Base-by-base conservation (phyloP, 2,888 invertebrate genomes). In the Omphaloscelis lunosa region DNA sequence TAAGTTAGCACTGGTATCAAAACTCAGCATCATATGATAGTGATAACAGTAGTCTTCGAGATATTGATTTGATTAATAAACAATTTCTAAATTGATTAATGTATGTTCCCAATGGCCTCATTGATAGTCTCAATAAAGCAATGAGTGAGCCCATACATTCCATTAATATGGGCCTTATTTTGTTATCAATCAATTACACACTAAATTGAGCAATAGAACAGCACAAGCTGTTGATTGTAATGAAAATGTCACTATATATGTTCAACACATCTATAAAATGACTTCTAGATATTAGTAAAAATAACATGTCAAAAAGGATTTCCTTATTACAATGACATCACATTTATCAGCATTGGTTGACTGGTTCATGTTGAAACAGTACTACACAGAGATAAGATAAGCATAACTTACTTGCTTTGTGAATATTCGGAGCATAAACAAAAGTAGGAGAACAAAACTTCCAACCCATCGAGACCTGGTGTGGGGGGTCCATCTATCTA, bases 401-500 rank as follows among this genome's bases (percentile, higher is more conserved):
- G 34, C 68, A 59, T 34, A 34, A 88, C 95, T 96, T 96, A 98
- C 98, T 97, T 98, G 99, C 93, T 98, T 97, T 88, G 98, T 95
- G 93, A 99, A 97, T 95, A 99, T 98, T 95, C 99, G 97, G 90
- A 98, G 95, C 92, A 98, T 96, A 96, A 99, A 99, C 93, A 97
- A 92, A 81, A 97, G 90, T 93, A 99, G 94, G 87, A 99, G 95
- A 83, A 97, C 93, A 89, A 97, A 95, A 83, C 98, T 98, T 90
- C 98, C 98, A 79, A 97, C 95, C 99, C 99, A 99, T 96, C 99
- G 97, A 88, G 98, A 97, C 92, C 97, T 97, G 84, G 97, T 97
- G 93, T 98, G 98, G 79, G 99, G 99, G 88, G 99, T 99, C 97
- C 98, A 98, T 93, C 97, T 97, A 96, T 99, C 99, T 96, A 99